These are phyloP conservation scores for Homarus gammarus DNA, from an alignment of 2,888 invertebrate species.

Conservation along the genomic window DNA sequence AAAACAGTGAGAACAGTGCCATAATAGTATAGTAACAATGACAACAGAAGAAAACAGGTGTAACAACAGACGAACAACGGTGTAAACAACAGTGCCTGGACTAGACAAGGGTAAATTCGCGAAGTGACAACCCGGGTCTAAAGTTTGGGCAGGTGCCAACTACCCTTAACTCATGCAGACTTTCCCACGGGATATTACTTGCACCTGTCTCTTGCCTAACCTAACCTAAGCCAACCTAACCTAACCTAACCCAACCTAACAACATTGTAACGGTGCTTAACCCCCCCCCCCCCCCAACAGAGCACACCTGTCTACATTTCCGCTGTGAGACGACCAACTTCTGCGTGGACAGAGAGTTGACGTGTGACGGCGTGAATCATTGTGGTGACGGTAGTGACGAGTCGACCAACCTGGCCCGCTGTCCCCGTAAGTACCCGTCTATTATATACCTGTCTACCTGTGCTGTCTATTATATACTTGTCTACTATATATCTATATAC, in stretches of 20 bases:
- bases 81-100: too few relatives aligned
- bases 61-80: too few relatives aligned
- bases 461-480: too few relatives aligned
- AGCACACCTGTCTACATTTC: constrained; percentile 71
- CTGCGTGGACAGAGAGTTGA: constrained; percentile 66
- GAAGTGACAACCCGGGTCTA: too few relatives aligned
- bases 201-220: background rate
- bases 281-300: constrained; percentile 17
- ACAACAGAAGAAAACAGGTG: too few relatives aligned
- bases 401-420: constrained; percentile 64
- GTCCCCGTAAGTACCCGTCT: constrained; percentile 70
- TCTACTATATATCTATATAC: too few relatives aligned
- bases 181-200: background rate
- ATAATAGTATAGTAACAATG: too few relatives aligned
- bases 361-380: constrained; percentile 73
- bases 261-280: too few relatives aligned
- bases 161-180: too few relatives aligned
- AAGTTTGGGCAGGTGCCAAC: too few relatives aligned
- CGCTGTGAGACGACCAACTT: constrained; percentile 70
- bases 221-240: background rate
- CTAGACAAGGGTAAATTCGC: too few relatives aligned
- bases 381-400: constrained; percentile 73
- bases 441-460: background rate
- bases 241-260: constrained; percentile 2
- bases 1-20: too few relatives aligned